A percentile compares a stretch with the other conserved stretches of the same genome.
Conservation (phyloP, 2,113 vertebrate species). For the Podocnemis expansa region DNA sequence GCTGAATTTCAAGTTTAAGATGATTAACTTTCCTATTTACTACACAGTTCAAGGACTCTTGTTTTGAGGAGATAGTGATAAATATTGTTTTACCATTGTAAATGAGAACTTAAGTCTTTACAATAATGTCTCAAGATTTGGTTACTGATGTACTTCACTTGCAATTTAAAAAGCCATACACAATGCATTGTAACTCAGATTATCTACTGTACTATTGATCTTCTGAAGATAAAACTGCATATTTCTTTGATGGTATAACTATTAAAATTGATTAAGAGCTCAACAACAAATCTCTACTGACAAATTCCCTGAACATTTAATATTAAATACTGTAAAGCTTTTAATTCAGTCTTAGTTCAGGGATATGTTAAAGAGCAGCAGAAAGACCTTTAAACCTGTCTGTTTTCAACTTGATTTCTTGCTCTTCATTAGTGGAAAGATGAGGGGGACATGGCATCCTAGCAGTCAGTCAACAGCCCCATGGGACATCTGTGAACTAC, state of each 20-base stretch:
- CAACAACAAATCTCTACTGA: not conserved
- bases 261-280: not conserved
- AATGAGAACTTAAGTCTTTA: not conserved
- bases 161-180: not conserved
- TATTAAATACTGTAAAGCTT: not conserved
- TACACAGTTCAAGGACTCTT: not conserved
- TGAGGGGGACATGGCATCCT: not conserved
- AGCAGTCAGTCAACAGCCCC: not conserved
- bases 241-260: not conserved
- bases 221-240: not conserved
- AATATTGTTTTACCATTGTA: not conserved
- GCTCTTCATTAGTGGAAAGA: not conserved
- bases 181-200: not conserved
- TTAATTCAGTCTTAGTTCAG: not conserved
- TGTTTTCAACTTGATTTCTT: not conserved
- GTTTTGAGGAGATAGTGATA: not conserved
- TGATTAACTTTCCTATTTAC: not conserved
- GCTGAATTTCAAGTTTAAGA: not conserved
- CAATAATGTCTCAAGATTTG: not conserved
- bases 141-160: not conserved
- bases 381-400: not conserved
- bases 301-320: not conserved
- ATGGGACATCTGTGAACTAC: not conserved
- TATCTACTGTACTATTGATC: not conserved
- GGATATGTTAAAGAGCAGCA: accelerated